These are phyloP conservation scores for Drosophila pruinosa DNA, from an alignment of 1,140 invertebrate genomes.

Conservation along the genomic window DNA sequence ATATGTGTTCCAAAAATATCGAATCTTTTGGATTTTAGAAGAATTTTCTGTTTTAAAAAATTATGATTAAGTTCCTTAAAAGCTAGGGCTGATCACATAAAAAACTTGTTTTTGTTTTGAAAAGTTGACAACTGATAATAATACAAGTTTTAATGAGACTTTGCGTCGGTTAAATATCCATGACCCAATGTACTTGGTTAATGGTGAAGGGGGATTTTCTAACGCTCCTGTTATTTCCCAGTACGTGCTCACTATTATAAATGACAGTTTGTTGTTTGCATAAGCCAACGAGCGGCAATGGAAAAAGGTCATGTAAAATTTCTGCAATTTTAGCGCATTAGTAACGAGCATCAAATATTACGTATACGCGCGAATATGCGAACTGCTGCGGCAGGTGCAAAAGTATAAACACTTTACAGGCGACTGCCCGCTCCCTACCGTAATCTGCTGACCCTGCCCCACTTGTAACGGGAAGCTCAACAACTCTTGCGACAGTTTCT, in stretches of 20 bases:
- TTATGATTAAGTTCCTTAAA: no score
- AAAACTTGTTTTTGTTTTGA: no score
- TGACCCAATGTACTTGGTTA: background rate
- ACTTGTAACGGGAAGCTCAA: constrained; percentile 29
- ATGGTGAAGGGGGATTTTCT: background rate
- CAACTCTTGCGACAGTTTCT: constrained; percentile 71
- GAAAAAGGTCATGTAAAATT: background rate
- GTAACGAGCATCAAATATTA: constrained; percentile 17
- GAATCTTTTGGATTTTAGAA: no score
- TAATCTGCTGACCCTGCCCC: constrained; percentile 21
- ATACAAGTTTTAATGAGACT: no score
- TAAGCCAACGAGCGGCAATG: background rate
- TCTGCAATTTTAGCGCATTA: constrained; percentile 7
- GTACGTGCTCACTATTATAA: background rate
- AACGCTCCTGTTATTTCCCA: background rate
- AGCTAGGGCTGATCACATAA: no score
- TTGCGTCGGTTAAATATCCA: background rate
- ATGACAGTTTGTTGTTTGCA: constrained; percentile 4
- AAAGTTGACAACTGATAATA: no score
- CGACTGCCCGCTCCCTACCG: constrained; percentile 15
- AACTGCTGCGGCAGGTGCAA: constrained; percentile 24
- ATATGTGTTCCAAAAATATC: no score
- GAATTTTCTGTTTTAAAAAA: no score
- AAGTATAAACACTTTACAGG: constrained; percentile 29
- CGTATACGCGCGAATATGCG: constrained; percentile 34